A percentile compares a stretch with the other conserved stretches of the same genome.
These are phyloP conservation scores for Pyrgus malvae DNA, from an alignment of 2,888 invertebrate genomes.

Conservation along the genomic window DNA sequence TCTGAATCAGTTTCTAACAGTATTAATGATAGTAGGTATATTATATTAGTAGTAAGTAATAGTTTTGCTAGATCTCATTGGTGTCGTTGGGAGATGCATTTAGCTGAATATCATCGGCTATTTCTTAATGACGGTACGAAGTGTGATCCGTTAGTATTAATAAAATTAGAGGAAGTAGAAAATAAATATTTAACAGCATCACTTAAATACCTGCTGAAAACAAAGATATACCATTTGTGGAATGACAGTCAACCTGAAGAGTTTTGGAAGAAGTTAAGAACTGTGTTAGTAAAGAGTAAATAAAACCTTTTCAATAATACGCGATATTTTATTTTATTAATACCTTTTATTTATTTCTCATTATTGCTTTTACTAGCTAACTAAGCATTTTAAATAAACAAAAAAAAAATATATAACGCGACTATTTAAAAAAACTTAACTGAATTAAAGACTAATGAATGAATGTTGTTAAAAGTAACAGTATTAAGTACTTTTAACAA, in stretches of 20 bases:
- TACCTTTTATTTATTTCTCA: not conserved
- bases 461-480: too few relatives aligned
- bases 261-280: conserved; percentile 68
- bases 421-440: too few relatives aligned
- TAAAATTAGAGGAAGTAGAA: conserved; percentile 83
- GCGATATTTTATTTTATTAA: too few relatives aligned
- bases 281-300: conserved; percentile 46
- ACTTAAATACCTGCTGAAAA: conserved; percentile 83
- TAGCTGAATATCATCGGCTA: conserved; percentile 84
- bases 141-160: conserved; percentile 82
- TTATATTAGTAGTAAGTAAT: conserved; percentile 85
- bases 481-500: too few relatives aligned
- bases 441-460: too few relatives aligned
- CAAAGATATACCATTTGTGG: conserved; percentile 85
- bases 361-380: too few relatives aligned
- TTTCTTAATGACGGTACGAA: conserved; percentile 81
- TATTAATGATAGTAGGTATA: conserved; percentile 84
- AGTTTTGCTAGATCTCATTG: conserved; percentile 87
- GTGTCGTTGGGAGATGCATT: conserved; percentile 87
- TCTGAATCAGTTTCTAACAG: conserved; percentile 85
- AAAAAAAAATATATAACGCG: too few relatives aligned
- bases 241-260: conserved; percentile 65
- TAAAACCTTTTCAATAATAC: too few relatives aligned
- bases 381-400: too few relatives aligned
- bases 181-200: conserved; percentile 80